Evolutionary conservation across 2,113 vertebrate genomes (phyloP), one percentile per base, ranked within the genome.

Genomic region (Pangasianodon hypophthalmus): DNA sequence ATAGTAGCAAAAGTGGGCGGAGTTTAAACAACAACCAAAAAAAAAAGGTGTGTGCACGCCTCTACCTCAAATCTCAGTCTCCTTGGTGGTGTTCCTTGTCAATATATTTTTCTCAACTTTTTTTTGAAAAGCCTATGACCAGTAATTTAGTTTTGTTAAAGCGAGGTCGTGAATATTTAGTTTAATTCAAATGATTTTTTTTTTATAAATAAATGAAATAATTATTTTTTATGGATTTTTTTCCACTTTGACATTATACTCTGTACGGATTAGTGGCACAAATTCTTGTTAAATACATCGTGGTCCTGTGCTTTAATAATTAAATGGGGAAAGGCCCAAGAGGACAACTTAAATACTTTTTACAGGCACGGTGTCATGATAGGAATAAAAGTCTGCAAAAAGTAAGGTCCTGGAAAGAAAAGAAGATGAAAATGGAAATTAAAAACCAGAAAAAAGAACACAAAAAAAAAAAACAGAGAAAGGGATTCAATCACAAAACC

Each of bases 401-500:
- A 1, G 85, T 75, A 21, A 1, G 6, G 2, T 62, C 52, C 26
- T 60, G 83, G 37, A 73, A 56, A 86, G 69, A n/a, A 79, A 13
- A 60, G 29, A 41, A 60, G 19, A 26, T 11, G 37, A 79, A 79
- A 60, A n/a, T 83, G 13, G 69, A 41, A 46, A 77, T 24, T 4
- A 77, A 46, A 44, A 11, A 77, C 37, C 0, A 79, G 37, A 60
- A 41, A 81, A 80, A 52, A 73, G 13, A 56, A 14, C 4, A 56
- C 14, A 56, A 80, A n/a, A 50, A 82, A 86, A 85, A 46, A 48
- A 60, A 44, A 26, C 26, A 11, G 48, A 6, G 52, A 90, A 92
- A 80, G 77, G 81, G 87, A 91, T 90, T 92, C 56, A 82, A 88
- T 92, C 69, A 90, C 84, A 87, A 93, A 91, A 92, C 92, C 93